Base-by-base conservation (phyloP, 2,797 vertebrate species). In the Aphelocoma californica region DNA sequence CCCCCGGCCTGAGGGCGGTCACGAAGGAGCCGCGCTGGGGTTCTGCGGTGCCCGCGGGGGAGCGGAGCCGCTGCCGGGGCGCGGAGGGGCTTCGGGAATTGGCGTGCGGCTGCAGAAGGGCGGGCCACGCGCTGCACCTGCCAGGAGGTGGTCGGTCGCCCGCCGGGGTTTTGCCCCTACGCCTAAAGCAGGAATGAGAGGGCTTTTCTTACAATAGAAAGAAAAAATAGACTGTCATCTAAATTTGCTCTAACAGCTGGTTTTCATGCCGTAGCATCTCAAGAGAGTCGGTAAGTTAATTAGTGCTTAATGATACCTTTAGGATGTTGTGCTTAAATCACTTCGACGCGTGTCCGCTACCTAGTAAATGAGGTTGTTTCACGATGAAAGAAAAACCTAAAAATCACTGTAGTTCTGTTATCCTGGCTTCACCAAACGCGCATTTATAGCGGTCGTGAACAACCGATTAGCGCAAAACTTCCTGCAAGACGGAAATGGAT, bases 401-500 rank as follows among this genome's bases (percentile, higher is more conserved):
- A 86, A 62, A 62, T 31, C 31, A 2, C 13, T 10, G 20, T 64
- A 40, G 54, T 70, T 51, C 14, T 29, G 12, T 40, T 77, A 21
- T 34, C 42, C 70, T 12, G 19, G 54, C 58, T 82, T 53, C 44
- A 38, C 31, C 51, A 29, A 79, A 36, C 26, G 13, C 14, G 36
- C 38, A 38, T 69, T 69, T 69, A 23, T 25, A 62, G 86, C 16
- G 13, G 31, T 67, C 51, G 25, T 0, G 45, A 85, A 69, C 69
- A 96, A 48, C 32, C 28, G 69, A 79, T 78, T 38, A 70, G 84
- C 57, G 34, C 58, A 53, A 79, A 95, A 96, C 94, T 92, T 95
- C 95, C 86, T 75, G 36, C 24, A 28, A 77, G 83, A 60, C 8
- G 44, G 94, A 96, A 86, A 91, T 38, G 38, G 86, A 50, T 73